These are phyloP conservation scores for Phasia obesa DNA, from an alignment of 2,888 invertebrate species.

Conservation along the genomic window DNA sequence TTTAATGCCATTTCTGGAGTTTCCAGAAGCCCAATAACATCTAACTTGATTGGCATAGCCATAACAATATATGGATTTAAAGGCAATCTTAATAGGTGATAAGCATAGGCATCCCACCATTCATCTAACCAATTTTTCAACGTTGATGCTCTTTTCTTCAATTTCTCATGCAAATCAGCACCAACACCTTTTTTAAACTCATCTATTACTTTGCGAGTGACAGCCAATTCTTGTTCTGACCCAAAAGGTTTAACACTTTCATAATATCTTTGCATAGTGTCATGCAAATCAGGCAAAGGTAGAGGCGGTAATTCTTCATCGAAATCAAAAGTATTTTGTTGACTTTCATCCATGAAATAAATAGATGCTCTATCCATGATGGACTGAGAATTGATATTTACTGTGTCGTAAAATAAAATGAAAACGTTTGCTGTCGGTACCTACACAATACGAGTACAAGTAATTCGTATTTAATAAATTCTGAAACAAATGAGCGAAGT, in stretches of 20 bases:
- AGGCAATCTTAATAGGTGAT: conserved; percentile 83
- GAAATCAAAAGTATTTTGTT: conserved; percentile 83
- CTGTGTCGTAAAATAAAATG: conserved; percentile 12
- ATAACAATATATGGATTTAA: conserved; percentile 84
- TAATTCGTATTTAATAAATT: too few species aligned
- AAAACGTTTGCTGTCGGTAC: too few species aligned
- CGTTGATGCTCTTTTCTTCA: conserved; percentile 81
- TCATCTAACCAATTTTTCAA: conserved; percentile 84
- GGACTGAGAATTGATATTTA: background rate
- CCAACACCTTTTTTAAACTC: conserved; percentile 84
- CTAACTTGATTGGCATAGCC: conserved; percentile 80
- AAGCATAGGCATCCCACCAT: conserved; percentile 85
- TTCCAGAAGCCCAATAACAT: conserved; percentile 77
- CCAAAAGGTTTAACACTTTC: conserved; percentile 83
- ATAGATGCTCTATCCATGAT: conserved; percentile 80
- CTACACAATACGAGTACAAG: too few species aligned
- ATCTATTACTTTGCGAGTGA: conserved; percentile 82
- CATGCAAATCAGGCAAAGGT: conserved; percentile 83
- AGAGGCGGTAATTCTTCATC: conserved; percentile 84
- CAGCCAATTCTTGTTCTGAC: conserved; percentile 81
- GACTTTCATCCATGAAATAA: conserved; percentile 76
- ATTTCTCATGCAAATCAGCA: conserved; percentile 82
- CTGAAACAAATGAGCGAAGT: too few species aligned
- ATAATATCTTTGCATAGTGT: conserved; percentile 84
- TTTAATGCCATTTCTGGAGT: conserved; percentile 71